These are phyloP conservation scores for Thumatha senex DNA, from an alignment of 2,888 invertebrate genomes.

Conservation along the genomic window DNA sequence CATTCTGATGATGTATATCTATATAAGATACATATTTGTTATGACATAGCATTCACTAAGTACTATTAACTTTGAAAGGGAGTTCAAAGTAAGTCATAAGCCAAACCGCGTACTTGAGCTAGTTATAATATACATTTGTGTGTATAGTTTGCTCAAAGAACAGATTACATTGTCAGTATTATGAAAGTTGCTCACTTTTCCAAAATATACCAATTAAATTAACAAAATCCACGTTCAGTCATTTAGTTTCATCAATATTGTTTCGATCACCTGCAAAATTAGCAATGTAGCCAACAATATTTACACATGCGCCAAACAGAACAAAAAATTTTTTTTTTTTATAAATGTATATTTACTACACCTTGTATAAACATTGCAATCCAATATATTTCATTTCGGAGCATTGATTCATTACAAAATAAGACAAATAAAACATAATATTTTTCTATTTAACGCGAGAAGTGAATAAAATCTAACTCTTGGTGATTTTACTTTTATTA, in stretches of 20 bases:
- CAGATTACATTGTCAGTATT: slow-evolving; percentile 36
- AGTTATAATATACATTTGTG: slow-evolving; percentile 13
- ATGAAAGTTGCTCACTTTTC: slow-evolving; percentile 12
- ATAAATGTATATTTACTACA: not conserved
- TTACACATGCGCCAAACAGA: too few relatives aligned
- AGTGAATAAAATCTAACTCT: not conserved
- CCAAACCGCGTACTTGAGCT: too few relatives aligned
- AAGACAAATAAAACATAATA: slow-evolving; percentile 1
- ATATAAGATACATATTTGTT: too few relatives aligned
- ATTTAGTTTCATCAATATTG: not conserved
- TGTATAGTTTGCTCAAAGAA: slow-evolving; percentile 39
- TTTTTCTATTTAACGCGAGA: slow-evolving; percentile 3
- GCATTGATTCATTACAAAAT: too few relatives aligned
- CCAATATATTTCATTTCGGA: not conserved
- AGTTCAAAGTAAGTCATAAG: too few relatives aligned
- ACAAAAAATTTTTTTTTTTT: too few relatives aligned
- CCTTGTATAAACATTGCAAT: not conserved
- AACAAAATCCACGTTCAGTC: not conserved
- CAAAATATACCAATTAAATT: not conserved
- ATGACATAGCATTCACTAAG: too few relatives aligned
- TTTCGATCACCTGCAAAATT: too few relatives aligned
- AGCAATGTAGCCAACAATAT: too few relatives aligned
- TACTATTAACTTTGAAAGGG: too few relatives aligned
- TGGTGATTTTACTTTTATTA: not conserved
- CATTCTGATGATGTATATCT: too few relatives aligned